Evolutionary conservation across 2,888 invertebrate species (phyloP), one percentile per base, ranked within the genome.

Genomic region (Nomada fabriciana): DNA sequence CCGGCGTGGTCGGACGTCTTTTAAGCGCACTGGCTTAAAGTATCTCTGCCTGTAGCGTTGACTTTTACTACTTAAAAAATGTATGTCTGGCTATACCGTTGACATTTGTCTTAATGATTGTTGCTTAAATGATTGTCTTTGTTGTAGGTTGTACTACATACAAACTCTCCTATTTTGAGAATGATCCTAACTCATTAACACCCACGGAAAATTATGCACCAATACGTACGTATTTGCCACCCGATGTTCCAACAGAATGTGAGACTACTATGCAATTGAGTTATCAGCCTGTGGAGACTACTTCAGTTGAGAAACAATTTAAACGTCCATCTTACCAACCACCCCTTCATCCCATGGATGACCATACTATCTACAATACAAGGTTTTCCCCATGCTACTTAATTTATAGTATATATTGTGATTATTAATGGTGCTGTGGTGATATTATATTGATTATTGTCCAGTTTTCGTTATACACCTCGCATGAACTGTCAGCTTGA

Each of bases 141-240:
- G 67, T 83, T 80, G 4, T 93, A 95, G 95, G 94, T 89, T 95
- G 95, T 74, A 96, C 96, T 0, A 94, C 96, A 42, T 96, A 96
- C 87, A 95, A 95, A 63, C 93, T 96, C 89, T 96, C 96, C 10
- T 96, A 95, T 87, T 90, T 92, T 70, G 88, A 91, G 4, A 92
- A 95, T 80, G 94, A 96, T 86, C 95, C 95, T 0, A 95, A 95
- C 0, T 94, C 93, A 20, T 87, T 93, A 50, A 83, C 93, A 0
- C 92, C 92, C n/a, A 94, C 92, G 0, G 91, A 93, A 47, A 95
- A 95, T 0, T 95, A 93, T 87, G 95, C 95, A 0, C 95, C 95
- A 0, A 71, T 90, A 53, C 93, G 94, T 67, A 94, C 92, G 79
- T 95, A 95, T 84, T 94, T 94, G 85, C 94, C 94, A 82, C 94